Evolutionary conservation across 2,113 vertebrate species (phyloP), one percentile per base, ranked within the genome.

Genomic region (Otus sunia): DNA sequence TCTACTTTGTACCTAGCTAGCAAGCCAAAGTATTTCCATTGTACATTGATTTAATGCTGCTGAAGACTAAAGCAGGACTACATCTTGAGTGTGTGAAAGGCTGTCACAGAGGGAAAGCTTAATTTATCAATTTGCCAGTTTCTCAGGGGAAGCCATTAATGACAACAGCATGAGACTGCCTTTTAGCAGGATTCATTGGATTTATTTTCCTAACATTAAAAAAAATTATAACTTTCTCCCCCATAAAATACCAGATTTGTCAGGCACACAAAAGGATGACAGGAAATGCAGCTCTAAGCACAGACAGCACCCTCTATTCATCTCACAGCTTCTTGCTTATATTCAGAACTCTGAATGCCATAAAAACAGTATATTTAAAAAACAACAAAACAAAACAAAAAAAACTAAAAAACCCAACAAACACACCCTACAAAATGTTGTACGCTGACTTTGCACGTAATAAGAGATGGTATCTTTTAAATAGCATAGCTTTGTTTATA

Each of bases 51-150:
- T 96, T 91, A 94, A 86, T 53, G 68, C 68, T 77, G 41, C 80
- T 82, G 76, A 92, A 93, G 76, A 93, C 75, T 84, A 81, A 94
- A 94, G 76, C 20, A 75, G 82, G 79, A 89, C 72, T 88, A 83
- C 82, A 85, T 79, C 76, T 68, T 72, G 69, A 73, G 45, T 26
- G 23, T 77, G 27, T 96, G 80, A 92, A 94, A 95, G 75, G 90
- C 79, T 95, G 92, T 89, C 96, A 92, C 91, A 94, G 87, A 93
- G 56, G 32, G 79, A 93, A 92, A 94, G 90, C 92, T 95, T 94
- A 96, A 97, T 97, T 96, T 94, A 93, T 96, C 82, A 94, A 95
- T 97, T 96, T 96, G 60, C 90, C 85, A 85, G 72, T 78, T 93
- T 94, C 96, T 93, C 92, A 89, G 93, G 90, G 92, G 85, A 96